Percentiles rank a stretch among this genome's conserved stretches.
phyloP scores from a whole-genome alignment of 2,888 invertebrate genomes.

The Leptarthrus brevirostris region DNA sequence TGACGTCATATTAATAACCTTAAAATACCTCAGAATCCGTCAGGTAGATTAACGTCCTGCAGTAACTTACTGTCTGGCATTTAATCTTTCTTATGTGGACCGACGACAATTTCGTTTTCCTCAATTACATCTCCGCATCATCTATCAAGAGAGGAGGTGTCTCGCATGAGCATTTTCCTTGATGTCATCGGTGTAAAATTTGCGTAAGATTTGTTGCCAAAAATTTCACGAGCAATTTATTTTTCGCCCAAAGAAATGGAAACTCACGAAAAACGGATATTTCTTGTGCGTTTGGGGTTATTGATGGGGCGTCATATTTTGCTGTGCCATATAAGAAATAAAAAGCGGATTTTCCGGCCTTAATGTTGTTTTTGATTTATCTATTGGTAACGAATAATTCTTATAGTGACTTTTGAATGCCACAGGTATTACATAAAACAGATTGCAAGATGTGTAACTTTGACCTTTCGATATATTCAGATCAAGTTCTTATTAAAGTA shows the following conservation, averaged over 20 bases:
- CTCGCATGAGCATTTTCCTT: conserved; percentile 28
- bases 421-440: no score
- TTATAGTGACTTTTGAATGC: no score
- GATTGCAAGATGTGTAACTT: no score
- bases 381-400: no score
- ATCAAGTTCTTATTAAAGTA: no score
- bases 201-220: conserved; percentile 44
- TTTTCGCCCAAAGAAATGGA: background rate
- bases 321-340: no score
- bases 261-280: background rate
- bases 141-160: conserved; percentile 13
- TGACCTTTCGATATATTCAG: no score
- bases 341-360: no score
- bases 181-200: conserved; percentile 47
- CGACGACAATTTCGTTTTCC: conserved; percentile 38
- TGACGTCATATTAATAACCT: conserved; percentile 28
- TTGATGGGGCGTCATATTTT: conserved; percentile 38
- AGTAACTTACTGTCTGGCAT: conserved; percentile 42
- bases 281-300: conserved; percentile 6
- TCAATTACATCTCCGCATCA: conserved; percentile 43
- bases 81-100: conserved; percentile 25
- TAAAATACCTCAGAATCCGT: background rate
- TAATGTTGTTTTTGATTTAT: no score
- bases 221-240: conserved; percentile 44
- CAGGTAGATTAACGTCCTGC: conserved; percentile 37